Conservation (phyloP, 2,797 vertebrate species). For the Crypturellus tataupa region DNA sequence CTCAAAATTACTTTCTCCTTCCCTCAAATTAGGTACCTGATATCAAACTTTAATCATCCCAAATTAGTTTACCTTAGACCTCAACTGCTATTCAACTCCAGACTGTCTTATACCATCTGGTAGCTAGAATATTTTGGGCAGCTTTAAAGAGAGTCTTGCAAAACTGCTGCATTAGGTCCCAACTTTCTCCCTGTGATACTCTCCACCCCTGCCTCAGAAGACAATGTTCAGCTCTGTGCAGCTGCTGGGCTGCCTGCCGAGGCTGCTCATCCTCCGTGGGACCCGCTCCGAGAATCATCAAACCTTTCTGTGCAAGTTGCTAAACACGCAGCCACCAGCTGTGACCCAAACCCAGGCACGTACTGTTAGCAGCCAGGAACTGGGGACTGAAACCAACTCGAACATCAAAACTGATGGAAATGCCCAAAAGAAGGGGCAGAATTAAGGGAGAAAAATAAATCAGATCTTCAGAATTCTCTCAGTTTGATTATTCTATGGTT, state of each 20-base stretch:
- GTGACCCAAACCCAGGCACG: background rate
- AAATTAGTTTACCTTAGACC: background rate
- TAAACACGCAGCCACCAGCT: background rate
- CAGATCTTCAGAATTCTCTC: background rate
- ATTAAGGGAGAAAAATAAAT: background rate
- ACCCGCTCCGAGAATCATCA: background rate
- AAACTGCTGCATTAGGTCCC: background rate
- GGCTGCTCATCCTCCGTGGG: background rate
- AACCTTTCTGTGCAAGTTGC: background rate
- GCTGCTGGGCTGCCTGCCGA: background rate
- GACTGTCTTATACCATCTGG: background rate
- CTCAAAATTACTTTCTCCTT: background rate
- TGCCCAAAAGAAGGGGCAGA: rapidly evolving
- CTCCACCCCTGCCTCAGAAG: background rate
- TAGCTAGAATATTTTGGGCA: background rate
- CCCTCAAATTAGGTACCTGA: background rate
- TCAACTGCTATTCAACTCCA: background rate
- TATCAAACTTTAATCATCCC: background rate
- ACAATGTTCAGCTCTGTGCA: background rate
- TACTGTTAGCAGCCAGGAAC: background rate
- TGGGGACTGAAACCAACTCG: background rate
- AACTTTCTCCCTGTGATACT: background rate
- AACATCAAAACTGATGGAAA: background rate
- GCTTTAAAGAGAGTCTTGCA: background rate
- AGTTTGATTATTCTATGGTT: background rate